Conservation (phyloP, 2,888 invertebrate genomes). For the Trichopria drosophilae region DNA sequence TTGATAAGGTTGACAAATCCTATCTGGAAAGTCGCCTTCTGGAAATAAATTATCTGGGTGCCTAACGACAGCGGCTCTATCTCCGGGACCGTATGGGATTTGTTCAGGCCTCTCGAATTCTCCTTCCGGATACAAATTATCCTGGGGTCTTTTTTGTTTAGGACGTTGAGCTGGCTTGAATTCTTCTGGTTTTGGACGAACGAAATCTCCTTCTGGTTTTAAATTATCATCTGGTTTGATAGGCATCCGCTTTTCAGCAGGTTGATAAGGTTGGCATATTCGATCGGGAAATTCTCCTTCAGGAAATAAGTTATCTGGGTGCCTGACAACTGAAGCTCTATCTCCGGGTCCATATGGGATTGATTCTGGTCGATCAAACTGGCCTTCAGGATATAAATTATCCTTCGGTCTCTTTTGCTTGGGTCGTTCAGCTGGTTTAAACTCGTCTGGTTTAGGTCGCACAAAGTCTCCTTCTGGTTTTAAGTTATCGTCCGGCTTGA, state of each 20-base stretch:
- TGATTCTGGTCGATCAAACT: constrained; percentile 46
- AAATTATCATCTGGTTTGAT: constrained; percentile 54
- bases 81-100: constrained; percentile 47
- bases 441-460: constrained; percentile 51
- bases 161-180: constrained; percentile 56
- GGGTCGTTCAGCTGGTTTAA: constrained; percentile 56
- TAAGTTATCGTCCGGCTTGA: constrained; percentile 63
- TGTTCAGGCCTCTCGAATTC: constrained; percentile 57
- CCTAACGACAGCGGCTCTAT: constrained; percentile 49
- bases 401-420: constrained; percentile 57
- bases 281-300: constrained; percentile 61
- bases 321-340: constrained; percentile 61
- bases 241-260: constrained; percentile 53
- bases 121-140: constrained; percentile 62
- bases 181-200: constrained; percentile 48
- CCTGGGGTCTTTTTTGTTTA: constrained; percentile 54
- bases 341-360: constrained; percentile 57
- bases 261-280: constrained; percentile 53
- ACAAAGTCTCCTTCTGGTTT: constrained; percentile 62
- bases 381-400: constrained; percentile 53
- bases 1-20: constrained; percentile 41
- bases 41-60: constrained; percentile 57
- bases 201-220: constrained; percentile 59
- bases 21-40: constrained; percentile 59
- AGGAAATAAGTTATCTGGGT: constrained; percentile 61